Evolutionary conservation across 2,113 vertebrate species (phyloP).

Genomic region (Panthera leo): DNA sequence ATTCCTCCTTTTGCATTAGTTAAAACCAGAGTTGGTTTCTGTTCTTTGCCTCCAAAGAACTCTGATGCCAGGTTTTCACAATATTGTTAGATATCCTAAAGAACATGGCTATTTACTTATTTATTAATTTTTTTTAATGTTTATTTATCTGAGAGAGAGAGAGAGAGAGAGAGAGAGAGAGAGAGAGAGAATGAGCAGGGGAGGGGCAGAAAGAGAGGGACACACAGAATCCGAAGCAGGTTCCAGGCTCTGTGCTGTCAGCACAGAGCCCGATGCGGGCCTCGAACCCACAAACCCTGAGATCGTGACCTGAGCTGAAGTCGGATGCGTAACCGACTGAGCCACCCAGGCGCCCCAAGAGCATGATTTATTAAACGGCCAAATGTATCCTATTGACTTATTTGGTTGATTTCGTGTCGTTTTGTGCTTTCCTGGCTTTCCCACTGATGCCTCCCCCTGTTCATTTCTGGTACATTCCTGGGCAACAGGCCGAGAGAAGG

Average conservation of each 20-base stretch:
- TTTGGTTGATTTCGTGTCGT: not conserved
- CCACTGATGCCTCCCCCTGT: not conserved
- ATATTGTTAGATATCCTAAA: constrained; percentile 14
- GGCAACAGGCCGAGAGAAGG: not conserved
- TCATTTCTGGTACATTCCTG: not conserved
- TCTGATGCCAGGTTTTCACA: not conserved
- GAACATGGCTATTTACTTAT: not conserved
- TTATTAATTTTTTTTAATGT: too few relatives aligned
- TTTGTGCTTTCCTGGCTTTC: not conserved
- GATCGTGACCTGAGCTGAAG: too few relatives aligned
- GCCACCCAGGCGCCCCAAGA: too few relatives aligned
- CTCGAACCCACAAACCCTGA: too few relatives aligned
- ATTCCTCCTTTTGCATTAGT: not conserved
- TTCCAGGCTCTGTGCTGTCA: too few relatives aligned
- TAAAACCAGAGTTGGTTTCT: not conserved
- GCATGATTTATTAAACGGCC: not conserved
- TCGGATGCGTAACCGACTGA: too few relatives aligned
- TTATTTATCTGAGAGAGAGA: too few relatives aligned
- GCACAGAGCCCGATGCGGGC: too few relatives aligned
- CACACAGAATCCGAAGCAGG: too few relatives aligned
- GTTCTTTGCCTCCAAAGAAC: not conserved
- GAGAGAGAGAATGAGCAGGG: too few relatives aligned
- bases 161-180: too few relatives aligned
- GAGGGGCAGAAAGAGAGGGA: too few relatives aligned
- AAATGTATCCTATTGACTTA: not conserved